Evolutionary conservation across 2,113 vertebrate genomes (phyloP).

Genomic region (Nerophis ophidion): DNA sequence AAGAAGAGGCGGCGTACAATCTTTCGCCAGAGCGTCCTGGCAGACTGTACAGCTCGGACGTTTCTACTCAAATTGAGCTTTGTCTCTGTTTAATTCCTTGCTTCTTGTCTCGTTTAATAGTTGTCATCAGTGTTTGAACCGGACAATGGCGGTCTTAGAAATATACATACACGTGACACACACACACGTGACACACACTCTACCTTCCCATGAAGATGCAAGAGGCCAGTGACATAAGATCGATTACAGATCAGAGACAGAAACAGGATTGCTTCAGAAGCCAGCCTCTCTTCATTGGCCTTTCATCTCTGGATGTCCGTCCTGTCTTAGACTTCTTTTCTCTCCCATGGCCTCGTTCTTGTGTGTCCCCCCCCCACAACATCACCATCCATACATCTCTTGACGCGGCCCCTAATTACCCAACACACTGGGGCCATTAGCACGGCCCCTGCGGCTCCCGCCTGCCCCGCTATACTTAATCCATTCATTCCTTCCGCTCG

Average conservation of each 20-base stretch:
- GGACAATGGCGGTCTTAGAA: too few species aligned
- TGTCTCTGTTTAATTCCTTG: too few species aligned
- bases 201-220: conserved; percentile 18
- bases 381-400: conserved; percentile 35
- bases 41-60: too few species aligned
- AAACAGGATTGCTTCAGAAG: conserved; percentile 44
- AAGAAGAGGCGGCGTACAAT: too few species aligned
- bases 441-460: conserved; percentile 33
- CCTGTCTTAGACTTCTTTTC: conserved; percentile 26
- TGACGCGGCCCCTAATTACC: conserved; percentile 55
- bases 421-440: conserved; percentile 61
- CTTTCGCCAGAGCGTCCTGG: too few species aligned
- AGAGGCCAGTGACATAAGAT: conserved; percentile 40
- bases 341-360: conserved; percentile 21
- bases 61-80: too few species aligned
- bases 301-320: conserved; percentile 49
- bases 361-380: conserved; percentile 24
- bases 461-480: conserved; percentile 46
- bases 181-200: neutral
- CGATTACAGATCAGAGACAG: conserved; percentile 51
- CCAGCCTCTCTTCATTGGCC: conserved; percentile 51
- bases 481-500: conserved; percentile 42
- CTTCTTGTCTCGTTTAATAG: too few species aligned
- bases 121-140: too few species aligned
- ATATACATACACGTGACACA: neutral